Base-by-base conservation (phyloP, 2,113 vertebrate species). In the Bucco capensis region DNA sequence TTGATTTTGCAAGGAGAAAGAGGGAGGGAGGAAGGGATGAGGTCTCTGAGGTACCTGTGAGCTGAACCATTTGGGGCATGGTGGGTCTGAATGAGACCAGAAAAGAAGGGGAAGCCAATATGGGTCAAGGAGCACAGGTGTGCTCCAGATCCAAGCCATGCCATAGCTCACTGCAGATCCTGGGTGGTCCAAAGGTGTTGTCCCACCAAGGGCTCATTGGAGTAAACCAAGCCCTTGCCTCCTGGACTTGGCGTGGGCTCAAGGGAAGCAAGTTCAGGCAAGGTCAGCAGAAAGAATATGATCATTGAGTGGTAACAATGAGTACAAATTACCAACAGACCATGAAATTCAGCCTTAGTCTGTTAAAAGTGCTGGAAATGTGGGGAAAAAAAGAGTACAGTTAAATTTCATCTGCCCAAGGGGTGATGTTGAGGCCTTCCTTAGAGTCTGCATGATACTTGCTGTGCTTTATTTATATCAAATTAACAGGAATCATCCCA, bases 121-220 rank as follows among this genome's bases (percentile, higher is more conserved):
- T 1, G 12, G 96, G 88, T 96, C 96, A 92, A 75, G 83, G 93
- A 95, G 80, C 46, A 14, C 95, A 95, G 90, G 92, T 96, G 94
- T 69, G 84, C 78, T 94, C 91, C 93, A 95, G 88, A 96, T 65
- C 71, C 1, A 0, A 84, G 81, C 3, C 8, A 22, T 40, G 74
- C 79, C 81, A 19, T 2, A 3, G 76, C 64, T 67, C 5, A 1
- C 69, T 81, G 76, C 73, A 1, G 0, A 53, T 89, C 78, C 74
- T 96, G 95, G 93, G 95, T 96, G 95, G 95, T 93, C 95, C 67
- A 50, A 84, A 96, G 88, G 93, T 93, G 92, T 5, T 69, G 71
- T 75, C 40, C 88, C 88, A 54, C 23, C 0, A 0, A 84, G 88
- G 62, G 25, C 70, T 93, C 0, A 0, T 38, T 57, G 92, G 83